phyloP scores from a whole-genome alignment of 2,888 invertebrate genomes.

The Lasioglossum vierecki region DNA sequence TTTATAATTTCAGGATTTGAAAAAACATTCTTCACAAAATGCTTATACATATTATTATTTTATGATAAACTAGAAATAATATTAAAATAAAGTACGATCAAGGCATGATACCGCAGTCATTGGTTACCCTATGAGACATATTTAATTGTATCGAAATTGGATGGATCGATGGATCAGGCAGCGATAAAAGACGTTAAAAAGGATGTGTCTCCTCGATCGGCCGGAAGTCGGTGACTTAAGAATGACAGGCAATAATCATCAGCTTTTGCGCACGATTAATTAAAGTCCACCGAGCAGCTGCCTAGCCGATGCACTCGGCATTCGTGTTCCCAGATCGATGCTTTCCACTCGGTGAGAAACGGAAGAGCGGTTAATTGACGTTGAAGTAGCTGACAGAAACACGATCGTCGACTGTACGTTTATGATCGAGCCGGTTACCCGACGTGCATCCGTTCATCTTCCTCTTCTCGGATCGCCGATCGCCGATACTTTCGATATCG shows the following conservation, averaged over 20 bases:
- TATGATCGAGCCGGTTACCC: conserved; percentile 59
- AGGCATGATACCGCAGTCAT: too few species aligned
- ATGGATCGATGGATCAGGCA: conserved; percentile 17
- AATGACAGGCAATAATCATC: conserved; percentile 55
- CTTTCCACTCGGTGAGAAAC: conserved; percentile 53
- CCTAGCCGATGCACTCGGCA: conserved; percentile 42
- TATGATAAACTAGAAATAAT: too few species aligned
- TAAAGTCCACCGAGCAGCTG: conserved; percentile 47
- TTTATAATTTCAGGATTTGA: too few species aligned
- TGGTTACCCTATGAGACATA: too few species aligned
- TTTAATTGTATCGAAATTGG: conserved; percentile 55
- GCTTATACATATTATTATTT: too few species aligned
- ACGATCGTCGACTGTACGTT: conserved; percentile 55
- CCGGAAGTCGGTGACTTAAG: conserved; percentile 34
- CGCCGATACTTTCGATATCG: background rate
- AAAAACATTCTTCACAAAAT: too few species aligned
- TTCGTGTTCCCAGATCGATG: conserved; percentile 58
- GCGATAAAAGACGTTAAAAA: conserved; percentile 1
- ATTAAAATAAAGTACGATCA: too few species aligned
- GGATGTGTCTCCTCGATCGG: background rate
- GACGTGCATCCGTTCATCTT: conserved; percentile 34
- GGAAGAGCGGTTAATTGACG: conserved; percentile 68
- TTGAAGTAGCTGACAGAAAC: conserved; percentile 70
- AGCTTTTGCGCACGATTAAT: conserved; percentile 47
- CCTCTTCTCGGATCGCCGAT: background rate